Evolutionary conservation across 2,888 invertebrate species (phyloP), one percentile per base, ranked within the genome.

Genomic region (Drosophila merina): DNA sequence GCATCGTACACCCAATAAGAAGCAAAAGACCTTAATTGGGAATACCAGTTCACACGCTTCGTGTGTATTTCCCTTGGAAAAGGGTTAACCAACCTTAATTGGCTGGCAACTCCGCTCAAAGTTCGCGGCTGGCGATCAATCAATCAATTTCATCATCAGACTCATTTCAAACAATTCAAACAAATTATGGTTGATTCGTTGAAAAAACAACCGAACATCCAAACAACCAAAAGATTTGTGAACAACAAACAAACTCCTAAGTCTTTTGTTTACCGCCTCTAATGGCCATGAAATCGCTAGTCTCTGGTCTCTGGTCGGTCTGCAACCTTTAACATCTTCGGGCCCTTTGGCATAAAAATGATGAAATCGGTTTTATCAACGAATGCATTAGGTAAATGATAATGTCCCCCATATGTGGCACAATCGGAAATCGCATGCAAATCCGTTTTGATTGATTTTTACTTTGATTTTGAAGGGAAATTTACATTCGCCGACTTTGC

Each of bases 341-440:
- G n/a, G 45, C 50, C 44, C 72, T 26, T 28, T 8, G 28, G 47
- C 30, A 25, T 20, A 2, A 20, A 9, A 25, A 44, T 71, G 28
- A 60, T 12, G 54, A 71, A 71, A 70, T n/a, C 9, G 30, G 7
- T 40, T 48, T 28, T 48, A 42, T 62, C 26, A 33, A 36, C 62
- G 14, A 40, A 31, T 51, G 40, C 68, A 66, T 54, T 54, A 70
- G 51, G 55, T 51, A 45, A 72, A 60, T 55, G 31, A 40, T 4
- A 42, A 8, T 14, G 14, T 12, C 25, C 25, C 14, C 52, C 66
- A 45, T 40, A 51, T 80, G 58, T 85, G 70, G 44, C 71, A n/a
- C 77, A 83, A 77, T 79, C 84, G 84, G 68, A 79, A 59, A 75
- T 77, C 47, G 57, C 70, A 80, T 86, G 77, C 80, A 86, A 80